Base-by-base conservation (phyloP, 2,888 invertebrate species). In the Silvanus unidentatus region DNA sequence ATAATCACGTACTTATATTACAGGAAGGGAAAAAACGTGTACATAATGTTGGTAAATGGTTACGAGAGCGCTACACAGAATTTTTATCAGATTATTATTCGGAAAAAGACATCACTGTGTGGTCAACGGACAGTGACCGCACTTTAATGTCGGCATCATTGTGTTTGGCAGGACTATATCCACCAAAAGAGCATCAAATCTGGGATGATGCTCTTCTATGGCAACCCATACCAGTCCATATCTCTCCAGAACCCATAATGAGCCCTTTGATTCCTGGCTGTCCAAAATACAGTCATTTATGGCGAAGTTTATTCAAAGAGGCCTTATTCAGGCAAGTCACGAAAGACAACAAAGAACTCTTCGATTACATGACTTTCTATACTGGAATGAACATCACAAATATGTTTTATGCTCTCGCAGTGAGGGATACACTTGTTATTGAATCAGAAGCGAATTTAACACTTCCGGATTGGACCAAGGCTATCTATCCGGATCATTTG, bases 71-170 rank as follows among this genome's bases (percentile, higher is more conserved):
- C n/a, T 93, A 92, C 68, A 65, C 71, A 34, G 72, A 80, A 57
- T 75, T 84, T 39, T 54, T 83, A 3, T 73, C 74, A 12, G 55
- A 65, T 1, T 59, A 59, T 2, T 86, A 82, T 60, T 73, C 75
- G 3, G 70, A 68, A 29, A 69, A 75, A 13, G 75, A 81, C 62
- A 73, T 85, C 28, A 73, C 73, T 58, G 69, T 84, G 2, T 72
- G 76, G 40, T 86, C 90, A 36, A 91, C 93, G 0, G 88, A 92
- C 71, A 82, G 85, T 11, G 92, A 94, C 71, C 80, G 94, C 13
- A 90, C 93, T 0, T 70, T 94, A 9, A 90, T 90, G 86, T 91
- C 90, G 46, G 93, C 89, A 0, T 78, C 84, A 62, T 76, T 82
- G 1, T 84, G 88, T 65, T 73, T 92, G 50, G 88, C 90, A 42